Conservation (phyloP, 1,140 invertebrate species). For the Bombyx mori region ASM3026992v2 NC_085117.1:831501-832000, state of each 20-base stretch:
- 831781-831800: too few species aligned
- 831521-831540: not conserved
- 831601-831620: constrained; percentile 7
- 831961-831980: constrained; percentile 46
- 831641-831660: constrained; percentile 7
- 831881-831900: too few species aligned
- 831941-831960: constrained; percentile 31
- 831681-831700: constrained; percentile 10
- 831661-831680: constrained; percentile 7
- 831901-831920: too few species aligned
- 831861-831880: too few species aligned
- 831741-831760: not conserved
- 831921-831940: too few species aligned
- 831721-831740: not conserved
- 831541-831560: constrained; percentile 8
- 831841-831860: too few species aligned
- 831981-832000: constrained; percentile 18
- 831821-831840: too few species aligned
- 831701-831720: constrained; percentile 3
- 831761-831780: constrained; percentile 18
- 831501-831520: not conserved
- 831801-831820: too few species aligned
- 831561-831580: constrained; percentile 6
- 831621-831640: constrained; percentile 6
- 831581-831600: constrained; percentile 5